Conservation (phyloP, 2,888 invertebrate genomes). For the Pseudoips prasinana region DNA sequence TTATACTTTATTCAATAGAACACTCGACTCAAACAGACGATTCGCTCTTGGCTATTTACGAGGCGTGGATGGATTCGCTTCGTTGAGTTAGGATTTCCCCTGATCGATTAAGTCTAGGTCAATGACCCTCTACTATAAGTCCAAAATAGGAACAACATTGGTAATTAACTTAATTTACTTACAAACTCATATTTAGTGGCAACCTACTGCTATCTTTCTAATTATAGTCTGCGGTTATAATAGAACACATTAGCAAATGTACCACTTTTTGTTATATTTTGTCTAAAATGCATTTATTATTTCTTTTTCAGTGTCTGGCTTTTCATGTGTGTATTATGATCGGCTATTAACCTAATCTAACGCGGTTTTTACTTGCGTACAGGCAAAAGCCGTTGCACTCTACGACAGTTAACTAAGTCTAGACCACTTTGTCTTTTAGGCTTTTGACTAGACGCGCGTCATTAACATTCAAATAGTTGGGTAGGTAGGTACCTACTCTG, state of each 20-base stretch:
- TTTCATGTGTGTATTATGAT: background rate
- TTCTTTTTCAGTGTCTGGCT: no score
- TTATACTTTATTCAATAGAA: conserved; percentile 11
- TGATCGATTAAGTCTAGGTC: conserved; percentile 44
- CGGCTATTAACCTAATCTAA: background rate
- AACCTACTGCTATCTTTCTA: conserved; percentile 14
- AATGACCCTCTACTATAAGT: conserved; percentile 44
- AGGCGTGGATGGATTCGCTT: conserved; percentile 45
- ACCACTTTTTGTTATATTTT: background rate
- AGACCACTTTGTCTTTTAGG: background rate
- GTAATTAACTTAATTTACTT: conserved; percentile 7
- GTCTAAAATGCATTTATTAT: conserved; percentile 1
- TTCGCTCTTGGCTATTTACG: conserved; percentile 30
- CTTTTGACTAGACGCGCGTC: background rate
- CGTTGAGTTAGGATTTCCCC: conserved; percentile 51
- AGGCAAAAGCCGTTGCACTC: background rate
- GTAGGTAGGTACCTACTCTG: background rate
- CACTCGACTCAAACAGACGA: conserved; percentile 7
- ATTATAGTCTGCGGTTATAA: conserved; percentile 9
- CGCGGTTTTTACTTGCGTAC: background rate
- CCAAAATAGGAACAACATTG: conserved; percentile 27
- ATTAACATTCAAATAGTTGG: background rate
- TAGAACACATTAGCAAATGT: background rate
- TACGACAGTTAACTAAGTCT: background rate
- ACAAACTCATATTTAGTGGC: conserved; percentile 3